Evolutionary conservation across 1,140 invertebrate genomes (phyloP).

Genomic region (Neodiprion virginianus): DNA sequence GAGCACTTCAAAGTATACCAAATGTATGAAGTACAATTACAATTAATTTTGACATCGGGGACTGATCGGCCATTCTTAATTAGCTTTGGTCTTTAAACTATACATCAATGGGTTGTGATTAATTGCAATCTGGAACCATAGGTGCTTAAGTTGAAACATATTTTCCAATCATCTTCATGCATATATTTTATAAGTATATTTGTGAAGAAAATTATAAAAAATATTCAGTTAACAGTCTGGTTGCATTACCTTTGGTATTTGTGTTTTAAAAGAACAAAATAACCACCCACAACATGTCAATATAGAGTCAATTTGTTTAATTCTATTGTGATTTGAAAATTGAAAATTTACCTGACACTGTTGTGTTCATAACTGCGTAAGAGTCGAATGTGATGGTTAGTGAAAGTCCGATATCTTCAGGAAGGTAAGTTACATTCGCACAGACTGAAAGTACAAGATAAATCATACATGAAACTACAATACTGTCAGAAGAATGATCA

Average conservation of each 20-base stretch:
- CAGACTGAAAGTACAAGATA: constrained; percentile 40
- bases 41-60: too few species aligned
- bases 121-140: too few species aligned
- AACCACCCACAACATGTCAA: not conserved
- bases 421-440: constrained; percentile 42
- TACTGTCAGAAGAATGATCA: too few species aligned
- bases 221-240: not conserved
- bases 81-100: too few species aligned
- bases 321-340: too few species aligned
- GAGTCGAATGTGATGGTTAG: constrained; percentile 44
- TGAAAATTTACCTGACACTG: constrained; percentile 44
- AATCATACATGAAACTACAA: not conserved
- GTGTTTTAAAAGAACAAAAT: too few species aligned
- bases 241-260: too few species aligned
- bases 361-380: constrained; percentile 43
- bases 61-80: too few species aligned
- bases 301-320: not conserved
- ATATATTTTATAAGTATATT: not conserved
- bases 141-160: not conserved
- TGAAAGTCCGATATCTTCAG: constrained; percentile 46
- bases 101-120: too few species aligned
- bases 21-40: too few species aligned
- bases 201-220: constrained; percentile 22
- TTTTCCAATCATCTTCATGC: not conserved
- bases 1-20: too few species aligned